Percentiles rank a stretch among this genome's conserved stretches.
Conservation (phyloP, 2,113 vertebrate species). For the Phrynosoma platyrhinos region DNA sequence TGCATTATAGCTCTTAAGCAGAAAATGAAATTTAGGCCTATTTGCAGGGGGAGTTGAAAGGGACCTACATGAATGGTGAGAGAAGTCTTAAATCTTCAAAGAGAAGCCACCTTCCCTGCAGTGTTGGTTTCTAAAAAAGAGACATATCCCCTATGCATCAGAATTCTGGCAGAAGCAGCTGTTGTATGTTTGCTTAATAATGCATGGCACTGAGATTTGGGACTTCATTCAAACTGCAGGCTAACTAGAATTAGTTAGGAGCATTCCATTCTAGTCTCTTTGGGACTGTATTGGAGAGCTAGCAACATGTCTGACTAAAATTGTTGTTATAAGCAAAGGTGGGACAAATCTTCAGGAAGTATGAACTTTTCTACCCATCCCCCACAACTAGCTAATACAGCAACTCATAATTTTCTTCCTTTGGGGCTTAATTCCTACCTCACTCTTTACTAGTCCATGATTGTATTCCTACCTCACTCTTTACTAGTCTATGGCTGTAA, state of each 20-base stretch:
- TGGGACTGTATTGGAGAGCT: fast-evolving
- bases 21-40: slow-evolving; percentile 9
- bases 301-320: background rate
- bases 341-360: background rate
- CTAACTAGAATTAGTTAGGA: background rate
- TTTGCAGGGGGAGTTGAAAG: background rate
- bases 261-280: fast-evolving
- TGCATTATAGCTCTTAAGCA: background rate
- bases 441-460: background rate
- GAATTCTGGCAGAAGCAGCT: slow-evolving; percentile 44
- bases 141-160: background rate
- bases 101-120: background rate
- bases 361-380: background rate
- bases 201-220: slow-evolving; percentile 50
- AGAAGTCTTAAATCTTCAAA: slow-evolving; percentile 22
- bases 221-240: slow-evolving; percentile 24
- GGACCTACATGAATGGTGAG: fast-evolving
- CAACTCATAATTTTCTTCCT: background rate
- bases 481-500: too few relatives aligned
- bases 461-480: too few relatives aligned
- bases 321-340: background rate
- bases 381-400: background rate
- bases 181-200: slow-evolving; percentile 63
- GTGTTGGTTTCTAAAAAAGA: background rate
- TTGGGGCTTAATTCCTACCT: background rate